Evolutionary conservation across 2,113 vertebrate genomes (phyloP).

Genomic region (Nibea albiflora): DNA sequence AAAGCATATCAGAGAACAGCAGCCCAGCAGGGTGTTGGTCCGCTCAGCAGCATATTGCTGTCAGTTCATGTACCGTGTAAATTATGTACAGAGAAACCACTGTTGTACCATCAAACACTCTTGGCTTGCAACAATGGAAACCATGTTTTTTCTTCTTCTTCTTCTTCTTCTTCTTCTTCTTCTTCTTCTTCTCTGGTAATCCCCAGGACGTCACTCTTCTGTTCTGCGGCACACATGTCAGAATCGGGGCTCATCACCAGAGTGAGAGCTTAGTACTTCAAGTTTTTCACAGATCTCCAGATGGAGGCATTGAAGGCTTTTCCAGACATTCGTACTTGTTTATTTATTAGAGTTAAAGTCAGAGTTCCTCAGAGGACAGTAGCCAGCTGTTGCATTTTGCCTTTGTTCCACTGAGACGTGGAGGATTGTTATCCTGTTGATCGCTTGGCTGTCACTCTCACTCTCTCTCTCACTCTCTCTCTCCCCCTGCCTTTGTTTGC

Average conservation of each 20-base stretch:
- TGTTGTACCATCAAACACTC: constrained; percentile 34
- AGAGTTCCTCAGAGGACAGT: constrained; percentile 85
- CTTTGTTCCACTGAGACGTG: constrained; percentile 81
- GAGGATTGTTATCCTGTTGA: constrained; percentile 72
- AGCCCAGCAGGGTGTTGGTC: constrained; percentile 37
- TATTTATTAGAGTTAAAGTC: constrained; percentile 82
- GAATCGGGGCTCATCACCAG: constrained; percentile 72
- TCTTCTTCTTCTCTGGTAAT: constrained; percentile 61
- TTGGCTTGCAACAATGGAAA: constrained; percentile 53
- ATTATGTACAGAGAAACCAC: constrained; percentile 45
- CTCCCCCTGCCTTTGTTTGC: constrained; percentile 38
- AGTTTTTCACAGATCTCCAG: constrained; percentile 81
- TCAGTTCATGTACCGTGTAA: constrained; percentile 55
- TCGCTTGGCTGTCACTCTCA: constrained; percentile 70
- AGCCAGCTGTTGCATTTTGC: constrained; percentile 86
- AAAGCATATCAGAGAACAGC: constrained; percentile 20
- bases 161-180: neutral
- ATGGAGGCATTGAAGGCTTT: constrained; percentile 78
- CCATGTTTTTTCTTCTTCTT: constrained; percentile 31
- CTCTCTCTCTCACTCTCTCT: constrained; percentile 11
- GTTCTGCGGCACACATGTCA: constrained; percentile 72
- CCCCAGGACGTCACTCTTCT: constrained; percentile 68
- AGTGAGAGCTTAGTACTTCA: constrained; percentile 71
- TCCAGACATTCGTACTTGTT: constrained; percentile 75
- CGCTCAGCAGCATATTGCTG: constrained; percentile 50